Conservation (phyloP, 1,140 invertebrate species). For the Meloidogyne exigua region DNA sequence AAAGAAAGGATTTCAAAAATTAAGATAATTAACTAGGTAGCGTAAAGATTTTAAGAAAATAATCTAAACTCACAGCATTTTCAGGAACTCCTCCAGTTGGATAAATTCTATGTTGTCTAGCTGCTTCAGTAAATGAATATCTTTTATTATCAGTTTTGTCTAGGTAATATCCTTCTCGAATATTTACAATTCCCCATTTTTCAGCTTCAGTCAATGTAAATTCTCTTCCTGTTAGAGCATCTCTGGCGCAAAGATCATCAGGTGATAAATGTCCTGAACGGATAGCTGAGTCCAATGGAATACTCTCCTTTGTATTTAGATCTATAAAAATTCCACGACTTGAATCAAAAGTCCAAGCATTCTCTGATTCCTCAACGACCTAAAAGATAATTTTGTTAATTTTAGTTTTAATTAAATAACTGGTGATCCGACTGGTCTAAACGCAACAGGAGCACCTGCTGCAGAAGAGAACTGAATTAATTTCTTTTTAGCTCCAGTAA, state of each 20-base stretch:
- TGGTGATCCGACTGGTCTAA: conserved; percentile 60
- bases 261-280: conserved; percentile 50
- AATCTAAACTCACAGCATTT: conserved; percentile 57
- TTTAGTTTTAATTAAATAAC: background rate
- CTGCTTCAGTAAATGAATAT: conserved; percentile 72
- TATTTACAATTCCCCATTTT: conserved; percentile 72
- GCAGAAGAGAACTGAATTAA: conserved; percentile 61
- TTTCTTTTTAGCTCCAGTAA: conserved; percentile 47
- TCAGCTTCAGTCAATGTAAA: conserved; percentile 73
- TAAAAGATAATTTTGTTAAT: background rate
- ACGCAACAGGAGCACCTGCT: conserved; percentile 65
- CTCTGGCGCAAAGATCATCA: conserved; percentile 71
- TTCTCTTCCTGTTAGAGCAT: conserved; percentile 73
- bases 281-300: conserved; percentile 75
- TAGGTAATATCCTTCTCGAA: conserved; percentile 71
- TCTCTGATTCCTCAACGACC: conserved; percentile 56
- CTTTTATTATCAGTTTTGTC: conserved; percentile 73
- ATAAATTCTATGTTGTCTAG: conserved; percentile 59
- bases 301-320: conserved; percentile 70
- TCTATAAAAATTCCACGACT: conserved; percentile 52
- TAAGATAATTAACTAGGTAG: too few species aligned
- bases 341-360: conserved; percentile 58
- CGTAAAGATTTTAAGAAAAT: background rate
- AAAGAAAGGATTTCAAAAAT: too few species aligned
- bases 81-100: conserved; percentile 62